Evolutionary conservation across 2,113 vertebrate genomes (phyloP), one percentile per base, ranked within the genome.

Genomic region (Tympanuchus pallidicinctus): DNA sequence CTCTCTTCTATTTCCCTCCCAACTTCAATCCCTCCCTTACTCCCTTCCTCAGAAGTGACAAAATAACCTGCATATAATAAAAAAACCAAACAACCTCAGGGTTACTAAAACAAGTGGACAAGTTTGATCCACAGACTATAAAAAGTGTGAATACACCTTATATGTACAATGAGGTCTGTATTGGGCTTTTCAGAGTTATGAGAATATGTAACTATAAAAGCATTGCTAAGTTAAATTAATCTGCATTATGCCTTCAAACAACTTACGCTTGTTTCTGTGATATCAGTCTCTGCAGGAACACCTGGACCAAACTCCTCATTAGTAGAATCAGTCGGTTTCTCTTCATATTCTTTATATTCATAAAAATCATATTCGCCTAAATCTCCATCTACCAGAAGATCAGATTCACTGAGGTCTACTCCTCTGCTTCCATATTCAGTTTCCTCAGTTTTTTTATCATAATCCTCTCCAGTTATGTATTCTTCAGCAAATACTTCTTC

Each of bases 361-460:
- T 99, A 99, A 97, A 99, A 99, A 60, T 98, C 97, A 97, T 98
- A 98, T 98, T 98, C 98, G 73, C 98, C 98, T 98, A 98, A 98
- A 98, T 98, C 98, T 98, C 98, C 99, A 98, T 99, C 99, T 98
- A 99, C 98, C 96, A 97, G 98, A 93, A 97, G 98, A 97, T 98
- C 98, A 98, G 99, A 98, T 86, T 99, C 98, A 98, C 99, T 99
- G 98, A 98, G 98, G 97, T 99, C 98, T 99, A 99, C 76, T 97
- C 88, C 45, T 98, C 98, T 89, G 97, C 93, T 97, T 98, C 98
- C 96, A 97, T 97, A 97, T 94, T 97, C 94, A 87, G 94, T 97
- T 96, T 98, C 98, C 97, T 98, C 97, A 94, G 93, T 94, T 96
- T 96, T 93, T 97, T 98, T 98, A 97, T 98, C 98, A 98, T 98